These are phyloP conservation scores for Pogonophryne albipinna DNA, from an alignment of 2,797 vertebrate genomes.

Conservation along the genomic window DNA sequence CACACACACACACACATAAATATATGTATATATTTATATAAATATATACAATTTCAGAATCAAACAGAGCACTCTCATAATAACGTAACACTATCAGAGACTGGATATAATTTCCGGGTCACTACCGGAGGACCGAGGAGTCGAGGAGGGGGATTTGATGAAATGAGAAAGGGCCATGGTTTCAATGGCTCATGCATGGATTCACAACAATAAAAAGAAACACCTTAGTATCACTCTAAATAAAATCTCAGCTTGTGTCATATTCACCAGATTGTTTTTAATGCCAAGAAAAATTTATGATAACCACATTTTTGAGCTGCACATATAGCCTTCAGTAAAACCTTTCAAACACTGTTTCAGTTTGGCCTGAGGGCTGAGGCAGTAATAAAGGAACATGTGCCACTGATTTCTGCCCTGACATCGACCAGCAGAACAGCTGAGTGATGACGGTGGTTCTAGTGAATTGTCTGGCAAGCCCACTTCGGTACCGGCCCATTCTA, in stretches of 20 bases:
- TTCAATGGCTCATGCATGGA: neutral
- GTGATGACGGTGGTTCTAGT: too few relatives aligned
- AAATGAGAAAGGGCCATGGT: neutral
- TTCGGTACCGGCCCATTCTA: too few relatives aligned
- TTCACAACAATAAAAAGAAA: neutral
- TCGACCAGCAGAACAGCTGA: constrained; percentile 32
- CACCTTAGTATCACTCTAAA: too few relatives aligned
- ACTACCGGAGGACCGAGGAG: too few relatives aligned
- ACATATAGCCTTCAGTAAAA: neutral
- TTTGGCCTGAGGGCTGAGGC: constrained; percentile 27
- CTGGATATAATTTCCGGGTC: too few relatives aligned
- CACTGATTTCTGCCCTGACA: constrained; percentile 39
- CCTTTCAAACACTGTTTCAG: neutral
- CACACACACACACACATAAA: too few relatives aligned
- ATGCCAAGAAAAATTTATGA: neutral
- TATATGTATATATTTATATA: too few relatives aligned
- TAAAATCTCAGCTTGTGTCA: neutral
- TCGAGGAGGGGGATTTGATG: too few relatives aligned
- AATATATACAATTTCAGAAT: too few relatives aligned
- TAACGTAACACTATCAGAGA: too few relatives aligned
- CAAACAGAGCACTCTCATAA: too few relatives aligned
- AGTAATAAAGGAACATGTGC: constrained; percentile 28
- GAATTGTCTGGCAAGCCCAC: too few relatives aligned
- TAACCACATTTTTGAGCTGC: neutral
- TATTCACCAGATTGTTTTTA: neutral